Conservation (phyloP, 2,888 invertebrate genomes). For the Amphipoea oculea region DNA sequence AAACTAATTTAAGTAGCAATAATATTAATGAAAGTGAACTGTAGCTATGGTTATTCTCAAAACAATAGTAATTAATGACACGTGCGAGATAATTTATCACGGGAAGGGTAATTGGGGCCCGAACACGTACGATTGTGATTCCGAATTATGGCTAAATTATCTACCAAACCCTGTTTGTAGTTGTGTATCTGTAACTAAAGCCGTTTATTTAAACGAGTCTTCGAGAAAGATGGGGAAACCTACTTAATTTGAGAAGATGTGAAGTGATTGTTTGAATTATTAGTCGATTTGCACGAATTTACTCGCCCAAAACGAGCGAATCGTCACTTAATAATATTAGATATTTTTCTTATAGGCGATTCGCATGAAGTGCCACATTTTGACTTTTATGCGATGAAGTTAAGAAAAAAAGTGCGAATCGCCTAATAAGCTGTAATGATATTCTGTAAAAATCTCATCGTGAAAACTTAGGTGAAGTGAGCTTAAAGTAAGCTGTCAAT, state of each 20-base stretch:
- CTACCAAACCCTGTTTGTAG: slow-evolving; percentile 26
- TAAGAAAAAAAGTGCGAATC: background rate
- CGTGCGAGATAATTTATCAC: slow-evolving; percentile 69
- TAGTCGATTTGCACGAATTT: background rate
- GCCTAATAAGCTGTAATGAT: background rate
- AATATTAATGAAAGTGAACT: slow-evolving; percentile 37
- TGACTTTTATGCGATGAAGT: background rate
- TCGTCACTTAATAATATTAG: background rate
- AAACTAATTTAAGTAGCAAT: slow-evolving; percentile 4
- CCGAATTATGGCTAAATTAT: slow-evolving; percentile 59
- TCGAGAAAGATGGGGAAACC: background rate
- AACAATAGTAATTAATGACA: slow-evolving; percentile 72
- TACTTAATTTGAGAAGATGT: background rate
- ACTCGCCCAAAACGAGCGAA: background rate
- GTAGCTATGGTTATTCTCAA: slow-evolving; percentile 48
- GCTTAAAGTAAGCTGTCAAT: too few species aligned
- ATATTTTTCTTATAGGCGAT: background rate
- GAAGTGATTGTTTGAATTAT: slow-evolving; percentile 16
- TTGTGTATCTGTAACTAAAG: slow-evolving; percentile 6
- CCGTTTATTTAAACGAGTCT: slow-evolving; percentile 30
- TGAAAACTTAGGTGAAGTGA: too few species aligned
- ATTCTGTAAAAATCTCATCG: too few species aligned
- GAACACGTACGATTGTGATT: slow-evolving; percentile 49
- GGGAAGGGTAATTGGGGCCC: slow-evolving; percentile 55
- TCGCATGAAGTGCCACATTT: background rate